Evolutionary conservation across 2,113 vertebrate genomes (phyloP).

Genomic region (Haemorhous mexicanus): DNA sequence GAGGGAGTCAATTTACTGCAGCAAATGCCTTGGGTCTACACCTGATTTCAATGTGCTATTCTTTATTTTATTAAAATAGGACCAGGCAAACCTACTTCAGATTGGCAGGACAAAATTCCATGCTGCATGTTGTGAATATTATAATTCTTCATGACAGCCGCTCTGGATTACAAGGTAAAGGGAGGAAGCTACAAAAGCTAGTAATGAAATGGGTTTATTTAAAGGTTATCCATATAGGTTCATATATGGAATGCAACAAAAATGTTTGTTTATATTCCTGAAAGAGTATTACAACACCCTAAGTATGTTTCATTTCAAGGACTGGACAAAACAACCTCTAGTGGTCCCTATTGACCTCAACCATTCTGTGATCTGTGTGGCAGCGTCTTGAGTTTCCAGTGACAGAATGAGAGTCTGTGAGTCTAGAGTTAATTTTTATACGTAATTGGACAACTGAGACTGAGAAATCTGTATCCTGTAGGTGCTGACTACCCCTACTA

Average conservation of each 20-base stretch:
- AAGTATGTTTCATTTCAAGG: not conserved
- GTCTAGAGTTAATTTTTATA: not conserved
- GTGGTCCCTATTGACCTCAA: not conserved
- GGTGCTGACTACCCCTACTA: not conserved
- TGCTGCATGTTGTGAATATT: not conserved
- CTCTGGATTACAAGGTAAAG: not conserved
- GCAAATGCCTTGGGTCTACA: not conserved
- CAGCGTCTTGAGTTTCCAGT: not conserved
- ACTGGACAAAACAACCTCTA: not conserved
- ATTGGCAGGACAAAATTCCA: not conserved
- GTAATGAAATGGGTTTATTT: not conserved
- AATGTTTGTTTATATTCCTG: not conserved
- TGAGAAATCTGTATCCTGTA: not conserved
- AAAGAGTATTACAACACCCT: not conserved
- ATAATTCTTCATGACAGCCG: not conserved
- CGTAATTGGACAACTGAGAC: not conserved
- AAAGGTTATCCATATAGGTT: not conserved
- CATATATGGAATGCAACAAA: not conserved
- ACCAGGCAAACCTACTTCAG: not conserved
- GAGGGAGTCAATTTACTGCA: not conserved
- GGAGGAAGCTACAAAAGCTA: not conserved
- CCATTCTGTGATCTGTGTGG: not conserved
- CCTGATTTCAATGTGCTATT: not conserved
- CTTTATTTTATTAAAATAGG: not conserved
- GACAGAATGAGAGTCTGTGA: not conserved